Base-by-base conservation (phyloP, 2,797 vertebrate genomes). In the Liparis tanakae region DNA sequence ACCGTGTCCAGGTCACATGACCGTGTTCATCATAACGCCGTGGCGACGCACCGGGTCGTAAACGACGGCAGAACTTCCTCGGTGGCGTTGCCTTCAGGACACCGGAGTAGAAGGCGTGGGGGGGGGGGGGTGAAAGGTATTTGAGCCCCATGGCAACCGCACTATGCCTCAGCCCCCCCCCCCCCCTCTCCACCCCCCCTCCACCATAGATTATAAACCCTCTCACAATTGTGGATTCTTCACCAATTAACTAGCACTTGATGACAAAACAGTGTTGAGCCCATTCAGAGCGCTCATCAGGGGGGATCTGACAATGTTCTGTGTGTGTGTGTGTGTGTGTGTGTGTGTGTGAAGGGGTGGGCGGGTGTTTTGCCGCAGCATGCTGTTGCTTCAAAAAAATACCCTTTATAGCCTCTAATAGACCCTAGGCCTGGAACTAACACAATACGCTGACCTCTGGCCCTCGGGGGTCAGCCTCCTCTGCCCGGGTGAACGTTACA, bases 361-460 rank as follows among this genome's bases (percentile, higher is more conserved):
- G 66, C 70, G 50, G 48, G 48, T 30, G 25, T 62, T 46, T 61
- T 63, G 57, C 48, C 80, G 34, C 65, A 83, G 57, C 65, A 83
- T 86, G 78, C 74, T 86, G 88, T 87, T 87, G 69, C 83, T 89
- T 91, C 77, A 90, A 93, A 93, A 43, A 95, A 96, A 95, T 94
- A 95, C 93, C 91, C 85, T 89, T 92, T 94, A 91, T 91, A 92
- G 94, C 94, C 93, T 93, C 92, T 95, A 93, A 95, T 94, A 88
- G 78, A 91, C 89, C 94, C 91, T 89, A 89, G 86, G 86, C 92
- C 67, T 53, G 90, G 90, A 81, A 84, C 85, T 85, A 95, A 88
- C 89, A 94, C 95, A 97, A 97, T 96, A 92, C 91, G 71, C 74
- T 91, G 96, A 96, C 95, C 96, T 95, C 88, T 96, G 95, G 94